These are phyloP conservation scores for Gulo gulo DNA, from an alignment of 2,113 vertebrate species.

Conservation along the genomic window DNA sequence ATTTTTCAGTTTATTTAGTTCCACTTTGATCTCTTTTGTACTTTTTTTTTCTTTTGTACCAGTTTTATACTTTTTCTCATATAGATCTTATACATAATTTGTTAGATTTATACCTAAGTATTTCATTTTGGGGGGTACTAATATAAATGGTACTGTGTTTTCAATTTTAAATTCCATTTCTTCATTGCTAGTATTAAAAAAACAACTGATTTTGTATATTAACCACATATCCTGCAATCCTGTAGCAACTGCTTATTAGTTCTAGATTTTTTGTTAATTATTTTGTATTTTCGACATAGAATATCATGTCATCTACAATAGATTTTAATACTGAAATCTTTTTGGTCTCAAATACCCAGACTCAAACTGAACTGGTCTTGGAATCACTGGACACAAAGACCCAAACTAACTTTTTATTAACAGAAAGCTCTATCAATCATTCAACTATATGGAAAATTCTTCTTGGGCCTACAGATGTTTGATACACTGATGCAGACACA, in stretches of 20 bases:
- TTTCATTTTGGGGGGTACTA: neutral
- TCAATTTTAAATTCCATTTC: neutral
- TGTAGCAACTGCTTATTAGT: neutral
- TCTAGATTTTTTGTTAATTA: neutral
- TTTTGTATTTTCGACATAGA: neutral
- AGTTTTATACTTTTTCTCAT: neutral
- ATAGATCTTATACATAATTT: neutral
- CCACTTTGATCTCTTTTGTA: neutral
- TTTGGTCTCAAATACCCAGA: constrained; percentile 91
- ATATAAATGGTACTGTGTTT: neutral
- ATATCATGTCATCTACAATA: neutral
- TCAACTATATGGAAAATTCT: constrained; percentile 84
- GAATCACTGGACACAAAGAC: constrained; percentile 92
- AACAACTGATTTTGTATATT: neutral
- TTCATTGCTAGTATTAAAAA: neutral
- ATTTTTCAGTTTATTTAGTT: neutral
- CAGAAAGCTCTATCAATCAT: constrained; percentile 86
- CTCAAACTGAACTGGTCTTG: constrained; percentile 89
- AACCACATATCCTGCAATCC: neutral
- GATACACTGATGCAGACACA: constrained; percentile 80
- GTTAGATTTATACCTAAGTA: neutral
- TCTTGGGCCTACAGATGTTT: constrained; percentile 90
- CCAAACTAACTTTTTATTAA: constrained; percentile 93
- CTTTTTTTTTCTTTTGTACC: neutral
- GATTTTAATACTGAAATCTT: constrained; percentile 92